A percentile compares a stretch with the other conserved stretches of the same genome.
phyloP scores from a whole-genome alignment of 2,113 vertebrate species.

The Platycercus adscitus region DNA sequence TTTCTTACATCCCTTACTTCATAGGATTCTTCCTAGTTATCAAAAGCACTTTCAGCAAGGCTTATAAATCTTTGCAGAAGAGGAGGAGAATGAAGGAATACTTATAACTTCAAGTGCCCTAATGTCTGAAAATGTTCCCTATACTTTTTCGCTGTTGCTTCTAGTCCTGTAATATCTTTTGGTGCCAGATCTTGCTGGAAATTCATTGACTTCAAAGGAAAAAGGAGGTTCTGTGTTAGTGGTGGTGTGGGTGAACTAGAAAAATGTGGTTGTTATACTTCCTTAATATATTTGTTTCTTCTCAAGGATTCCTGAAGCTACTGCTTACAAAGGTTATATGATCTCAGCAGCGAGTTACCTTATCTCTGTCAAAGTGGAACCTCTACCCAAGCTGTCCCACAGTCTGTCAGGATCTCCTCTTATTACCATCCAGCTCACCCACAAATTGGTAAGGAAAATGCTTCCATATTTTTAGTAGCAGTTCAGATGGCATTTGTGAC shows the following conservation, averaged over 20 bases:
- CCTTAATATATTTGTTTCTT: not conserved
- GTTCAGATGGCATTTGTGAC: not conserved
- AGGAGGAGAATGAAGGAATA: not conserved
- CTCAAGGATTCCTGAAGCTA: constrained; percentile 84
- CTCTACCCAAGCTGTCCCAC: constrained; percentile 79
- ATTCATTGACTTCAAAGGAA: not conserved
- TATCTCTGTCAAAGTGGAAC: constrained; percentile 91
- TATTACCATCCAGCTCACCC: constrained; percentile 86
- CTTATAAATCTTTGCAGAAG: not conserved
- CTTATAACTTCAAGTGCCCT: not conserved
- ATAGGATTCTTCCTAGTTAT: not conserved
- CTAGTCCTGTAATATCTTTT: not conserved
- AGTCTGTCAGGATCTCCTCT: constrained; percentile 88
- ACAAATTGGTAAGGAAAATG: constrained; percentile 82
- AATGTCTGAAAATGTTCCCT: not conserved
- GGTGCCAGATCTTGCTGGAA: not conserved
- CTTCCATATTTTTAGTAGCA: not conserved
- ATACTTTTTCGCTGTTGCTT: fast-evolving
- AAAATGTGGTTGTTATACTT: not conserved
- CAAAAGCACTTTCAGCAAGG: not conserved
- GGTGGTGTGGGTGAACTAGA: not conserved
- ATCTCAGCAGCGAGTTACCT: constrained; percentile 87
- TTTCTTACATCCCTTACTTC: not conserved
- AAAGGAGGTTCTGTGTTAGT: not conserved
- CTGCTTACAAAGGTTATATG: constrained; percentile 72